Conservation (phyloP, 2,113 vertebrate species). For the Marmota flaviventris region DNA sequence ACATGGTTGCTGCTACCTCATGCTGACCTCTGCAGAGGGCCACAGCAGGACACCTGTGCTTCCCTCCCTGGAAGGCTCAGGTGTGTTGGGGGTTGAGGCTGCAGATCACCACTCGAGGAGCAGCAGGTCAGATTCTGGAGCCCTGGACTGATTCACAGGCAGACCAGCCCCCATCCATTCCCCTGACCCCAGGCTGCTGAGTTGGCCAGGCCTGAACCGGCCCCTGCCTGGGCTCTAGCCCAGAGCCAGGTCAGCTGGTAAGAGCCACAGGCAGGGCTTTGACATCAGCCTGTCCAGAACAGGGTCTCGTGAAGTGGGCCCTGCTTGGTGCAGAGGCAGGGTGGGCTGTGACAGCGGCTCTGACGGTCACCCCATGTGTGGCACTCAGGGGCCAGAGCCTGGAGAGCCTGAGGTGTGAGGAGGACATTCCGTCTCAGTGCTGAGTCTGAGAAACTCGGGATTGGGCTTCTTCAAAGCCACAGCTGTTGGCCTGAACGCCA, state of each 20-base stretch:
- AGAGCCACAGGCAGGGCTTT: neutral
- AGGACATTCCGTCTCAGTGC: neutral
- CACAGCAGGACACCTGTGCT: neutral
- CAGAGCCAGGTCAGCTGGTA: neutral
- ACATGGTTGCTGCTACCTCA: neutral
- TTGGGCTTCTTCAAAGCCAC: neutral
- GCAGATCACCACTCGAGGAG: neutral
- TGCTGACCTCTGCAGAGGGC: neutral
- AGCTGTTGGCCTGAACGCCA: too few species aligned
- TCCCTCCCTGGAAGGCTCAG: neutral
- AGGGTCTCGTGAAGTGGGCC: neutral
- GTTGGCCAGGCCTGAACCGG: neutral
- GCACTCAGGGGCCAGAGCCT: too few species aligned
- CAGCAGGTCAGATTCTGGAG: neutral
- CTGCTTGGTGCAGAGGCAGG: neutral
- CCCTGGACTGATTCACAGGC: neutral
- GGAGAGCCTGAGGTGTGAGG: neutral
- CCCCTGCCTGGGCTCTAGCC: neutral
- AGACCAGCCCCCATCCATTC: neutral
- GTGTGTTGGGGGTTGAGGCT: neutral
- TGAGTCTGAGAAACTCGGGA: neutral
- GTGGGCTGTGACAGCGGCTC: neutral
- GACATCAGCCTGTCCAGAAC: neutral
- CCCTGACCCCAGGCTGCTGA: neutral
- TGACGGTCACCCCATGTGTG: fast-evolving